Evolutionary conservation across 2,888 invertebrate genomes (phyloP).

Genomic region (Hypomecis punctinalis): DNA sequence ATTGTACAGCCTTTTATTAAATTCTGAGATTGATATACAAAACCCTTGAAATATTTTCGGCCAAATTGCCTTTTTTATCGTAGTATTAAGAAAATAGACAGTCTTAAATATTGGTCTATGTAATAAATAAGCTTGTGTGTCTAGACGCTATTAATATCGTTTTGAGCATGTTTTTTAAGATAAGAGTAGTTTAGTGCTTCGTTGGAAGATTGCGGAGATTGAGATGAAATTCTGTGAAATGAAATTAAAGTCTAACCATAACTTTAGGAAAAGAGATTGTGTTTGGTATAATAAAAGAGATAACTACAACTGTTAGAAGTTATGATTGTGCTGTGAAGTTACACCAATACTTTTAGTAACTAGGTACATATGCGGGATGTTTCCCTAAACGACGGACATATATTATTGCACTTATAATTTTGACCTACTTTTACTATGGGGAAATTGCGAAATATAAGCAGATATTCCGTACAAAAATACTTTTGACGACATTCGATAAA

Average conservation of each 20-base stretch:
- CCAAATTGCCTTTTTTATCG: slow-evolving; percentile 31
- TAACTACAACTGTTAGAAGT: too few relatives aligned
- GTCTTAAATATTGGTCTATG: slow-evolving; percentile 27
- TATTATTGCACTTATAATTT: too few relatives aligned
- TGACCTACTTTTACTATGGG: too few relatives aligned
- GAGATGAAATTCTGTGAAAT: slow-evolving; percentile 1
- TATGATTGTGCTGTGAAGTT: too few relatives aligned
- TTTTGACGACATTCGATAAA: too few relatives aligned
- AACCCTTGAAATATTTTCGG: slow-evolving; percentile 27
- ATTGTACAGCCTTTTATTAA: neutral
- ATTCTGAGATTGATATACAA: slow-evolving; percentile 9
- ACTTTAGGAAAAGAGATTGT: neutral
- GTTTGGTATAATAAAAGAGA: too few relatives aligned
- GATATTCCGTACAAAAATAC: too few relatives aligned
- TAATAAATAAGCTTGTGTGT: slow-evolving; percentile 32
- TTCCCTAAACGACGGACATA: too few relatives aligned
- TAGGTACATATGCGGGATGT: too few relatives aligned
- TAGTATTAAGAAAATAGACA: slow-evolving; percentile 24
- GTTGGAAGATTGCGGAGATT: slow-evolving; percentile 17
- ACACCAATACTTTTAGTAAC: too few relatives aligned
- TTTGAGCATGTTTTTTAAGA: slow-evolving; percentile 26
- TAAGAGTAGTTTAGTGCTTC: slow-evolving; percentile 20
- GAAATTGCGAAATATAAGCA: too few relatives aligned
- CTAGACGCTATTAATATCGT: slow-evolving; percentile 42
- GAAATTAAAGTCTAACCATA: neutral